phyloP scores from a whole-genome alignment of 2,113 vertebrate species.

The Aleadryas rufinucha region DNA sequence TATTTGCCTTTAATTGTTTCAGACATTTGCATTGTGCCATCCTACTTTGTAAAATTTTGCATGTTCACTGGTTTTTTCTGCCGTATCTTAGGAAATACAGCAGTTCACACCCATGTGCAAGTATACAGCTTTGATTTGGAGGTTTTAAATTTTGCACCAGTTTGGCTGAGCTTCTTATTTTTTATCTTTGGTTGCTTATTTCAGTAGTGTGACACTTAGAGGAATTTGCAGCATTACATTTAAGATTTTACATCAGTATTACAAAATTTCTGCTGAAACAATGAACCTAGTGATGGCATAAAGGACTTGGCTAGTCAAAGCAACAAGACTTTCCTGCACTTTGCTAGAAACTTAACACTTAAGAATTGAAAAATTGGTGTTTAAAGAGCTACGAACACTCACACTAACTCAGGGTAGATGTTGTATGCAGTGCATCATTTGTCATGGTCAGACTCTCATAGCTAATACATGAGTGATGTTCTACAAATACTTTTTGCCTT shows the following conservation, averaged over 20 bases:
- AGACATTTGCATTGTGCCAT: neutral
- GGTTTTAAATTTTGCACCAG: neutral
- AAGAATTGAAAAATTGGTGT: neutral
- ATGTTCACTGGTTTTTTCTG: neutral
- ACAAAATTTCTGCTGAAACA: neutral
- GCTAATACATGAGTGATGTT: neutral
- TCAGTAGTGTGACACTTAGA: neutral
- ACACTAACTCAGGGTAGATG: neutral
- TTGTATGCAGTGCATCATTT: neutral
- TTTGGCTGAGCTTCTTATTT: neutral
- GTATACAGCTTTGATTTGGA: neutral
- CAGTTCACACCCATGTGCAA: accelerated
- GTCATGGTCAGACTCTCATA: neutral
- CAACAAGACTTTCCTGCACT: neutral
- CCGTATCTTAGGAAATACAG: neutral
- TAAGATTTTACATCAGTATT: neutral
- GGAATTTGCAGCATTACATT: neutral
- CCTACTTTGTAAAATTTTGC: neutral
- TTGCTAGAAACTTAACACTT: neutral
- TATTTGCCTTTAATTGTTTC: neutral
- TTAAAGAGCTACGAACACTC: neutral
- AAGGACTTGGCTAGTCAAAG: neutral
- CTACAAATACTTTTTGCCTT: neutral
- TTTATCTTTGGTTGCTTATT: neutral
- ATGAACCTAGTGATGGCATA: accelerated